A percentile compares a stretch with the other conserved stretches of the same genome.
Evolutionary conservation across 1,140 invertebrate species (phyloP).

Genomic region (Heliconius hermathena): DNA sequence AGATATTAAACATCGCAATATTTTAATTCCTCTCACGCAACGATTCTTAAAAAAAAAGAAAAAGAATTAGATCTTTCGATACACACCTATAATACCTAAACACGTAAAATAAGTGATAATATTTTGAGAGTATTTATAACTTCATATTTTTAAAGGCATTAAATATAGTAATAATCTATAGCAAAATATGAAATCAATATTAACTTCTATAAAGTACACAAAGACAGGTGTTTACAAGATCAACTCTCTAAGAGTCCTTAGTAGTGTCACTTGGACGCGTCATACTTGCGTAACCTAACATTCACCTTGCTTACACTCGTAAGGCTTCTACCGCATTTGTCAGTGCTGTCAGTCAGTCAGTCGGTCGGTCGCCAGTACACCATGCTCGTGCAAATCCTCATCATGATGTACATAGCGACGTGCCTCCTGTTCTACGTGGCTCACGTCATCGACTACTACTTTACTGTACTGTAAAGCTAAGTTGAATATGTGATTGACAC

Average conservation of each 20-base stretch:
- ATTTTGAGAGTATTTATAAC: no score
- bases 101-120: no score
- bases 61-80: no score
- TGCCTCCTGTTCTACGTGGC: slow-evolving; percentile 78
- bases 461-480: slow-evolving; percentile 52
- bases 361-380: slow-evolving; percentile 40
- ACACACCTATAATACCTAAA: no score
- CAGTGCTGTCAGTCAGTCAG: slow-evolving; percentile 17
- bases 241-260: slow-evolving; percentile 37
- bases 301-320: slow-evolving; percentile 48
- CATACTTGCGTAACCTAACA: slow-evolving; percentile 52
- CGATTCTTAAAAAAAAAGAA: no score
- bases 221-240: slow-evolving; percentile 10
- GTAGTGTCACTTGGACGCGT: slow-evolving; percentile 42
- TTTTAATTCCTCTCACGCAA: no score
- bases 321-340: slow-evolving; percentile 49
- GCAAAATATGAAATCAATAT: not conserved
- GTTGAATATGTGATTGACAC: slow-evolving; percentile 21
- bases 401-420: slow-evolving; percentile 78
- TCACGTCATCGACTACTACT: slow-evolving; percentile 76
- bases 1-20: no score
- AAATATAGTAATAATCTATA: not conserved
- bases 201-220: not conserved
- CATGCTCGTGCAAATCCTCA: slow-evolving; percentile 79
- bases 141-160: not conserved